A percentile compares a stretch with the other conserved stretches of the same genome.
Conservation (phyloP, 1,140 invertebrate species). For the Heliconius hermathena region DNA sequence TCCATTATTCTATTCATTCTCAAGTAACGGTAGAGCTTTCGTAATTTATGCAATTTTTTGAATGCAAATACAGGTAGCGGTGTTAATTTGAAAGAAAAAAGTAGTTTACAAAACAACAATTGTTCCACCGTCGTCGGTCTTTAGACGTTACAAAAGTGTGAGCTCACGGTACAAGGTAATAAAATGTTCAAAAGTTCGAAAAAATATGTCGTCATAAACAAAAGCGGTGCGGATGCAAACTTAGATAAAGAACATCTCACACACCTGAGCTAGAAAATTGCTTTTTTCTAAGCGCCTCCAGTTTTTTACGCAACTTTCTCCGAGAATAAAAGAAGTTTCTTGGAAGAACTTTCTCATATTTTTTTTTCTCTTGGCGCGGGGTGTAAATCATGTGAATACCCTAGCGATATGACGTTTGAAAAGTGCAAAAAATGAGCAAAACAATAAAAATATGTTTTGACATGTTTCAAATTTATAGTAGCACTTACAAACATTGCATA, state of each 20-base stretch:
- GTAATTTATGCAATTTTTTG: constrained; percentile 49
- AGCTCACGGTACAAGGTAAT: constrained; percentile 73
- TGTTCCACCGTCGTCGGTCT: constrained; percentile 59
- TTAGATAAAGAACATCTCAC: constrained; percentile 82
- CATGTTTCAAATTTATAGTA: background rate
- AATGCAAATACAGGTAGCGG: constrained; percentile 67
- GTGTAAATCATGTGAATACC: constrained; percentile 68
- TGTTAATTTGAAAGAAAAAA: constrained; percentile 59
- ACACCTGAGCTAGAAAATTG: constrained; percentile 82
- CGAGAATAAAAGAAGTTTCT: constrained; percentile 80
- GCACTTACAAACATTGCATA: background rate
- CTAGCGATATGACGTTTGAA: constrained; percentile 62
- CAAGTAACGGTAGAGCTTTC: constrained; percentile 39
- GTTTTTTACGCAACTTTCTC: constrained; percentile 81
- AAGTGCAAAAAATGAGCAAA: constrained; percentile 60
- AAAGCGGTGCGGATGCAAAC: constrained; percentile 79
- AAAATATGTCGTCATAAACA: constrained; percentile 80
- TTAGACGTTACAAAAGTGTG: constrained; percentile 64
- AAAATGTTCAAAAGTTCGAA: constrained; percentile 81
- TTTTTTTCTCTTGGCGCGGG: constrained; percentile 54
- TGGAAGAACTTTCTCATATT: constrained; percentile 69
- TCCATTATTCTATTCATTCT: constrained; percentile 37
- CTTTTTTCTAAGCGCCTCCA: constrained; percentile 80
- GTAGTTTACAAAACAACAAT: constrained; percentile 73
- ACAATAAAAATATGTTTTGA: constrained; percentile 74